phyloP scores from a whole-genome alignment of 64 coral and sea anemone species.

The Hydrozoanthus tunicans region DNA sequence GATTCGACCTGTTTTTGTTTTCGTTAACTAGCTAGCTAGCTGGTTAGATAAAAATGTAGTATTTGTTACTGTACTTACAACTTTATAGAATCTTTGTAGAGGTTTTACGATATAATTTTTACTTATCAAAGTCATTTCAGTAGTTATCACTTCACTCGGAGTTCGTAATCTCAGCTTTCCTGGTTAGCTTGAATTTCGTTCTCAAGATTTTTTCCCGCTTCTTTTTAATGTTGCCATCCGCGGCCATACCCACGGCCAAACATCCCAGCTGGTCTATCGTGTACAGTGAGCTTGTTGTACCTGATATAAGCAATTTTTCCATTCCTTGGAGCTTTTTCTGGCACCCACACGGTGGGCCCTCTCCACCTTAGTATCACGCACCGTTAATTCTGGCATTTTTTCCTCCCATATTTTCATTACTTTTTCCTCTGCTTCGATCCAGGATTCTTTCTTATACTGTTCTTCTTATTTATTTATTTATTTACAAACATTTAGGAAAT shows the following conservation, averaged over 20 bases:
- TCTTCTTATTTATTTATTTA: no score
- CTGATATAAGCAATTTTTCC: neutral
- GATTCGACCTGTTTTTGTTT: constrained; percentile 7
- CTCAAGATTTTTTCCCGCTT: neutral
- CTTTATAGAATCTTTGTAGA: neutral
- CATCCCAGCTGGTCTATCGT: neutral
- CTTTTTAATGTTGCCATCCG: neutral
- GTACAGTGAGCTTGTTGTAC: neutral
- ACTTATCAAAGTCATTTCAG: constrained; percentile 21
- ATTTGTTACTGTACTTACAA: constrained; percentile 12
- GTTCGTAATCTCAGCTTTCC: constrained; percentile 9
- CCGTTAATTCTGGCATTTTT: no score
- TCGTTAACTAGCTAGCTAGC: neutral
- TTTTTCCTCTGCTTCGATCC: no score
- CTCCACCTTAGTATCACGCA: no score
- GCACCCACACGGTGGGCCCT: no score
- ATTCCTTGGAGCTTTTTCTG: neutral
- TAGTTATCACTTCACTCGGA: neutral
- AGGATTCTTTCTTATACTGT: no score
- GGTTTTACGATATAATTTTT: neutral
- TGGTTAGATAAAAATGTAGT: neutral
- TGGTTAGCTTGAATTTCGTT: neutral
- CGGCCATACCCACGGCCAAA: neutral
- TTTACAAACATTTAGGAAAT: no score
- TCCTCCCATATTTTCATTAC: no score